Conservation (phyloP, 2,888 invertebrate genomes). For the Zaprionus lineosus region DNA sequence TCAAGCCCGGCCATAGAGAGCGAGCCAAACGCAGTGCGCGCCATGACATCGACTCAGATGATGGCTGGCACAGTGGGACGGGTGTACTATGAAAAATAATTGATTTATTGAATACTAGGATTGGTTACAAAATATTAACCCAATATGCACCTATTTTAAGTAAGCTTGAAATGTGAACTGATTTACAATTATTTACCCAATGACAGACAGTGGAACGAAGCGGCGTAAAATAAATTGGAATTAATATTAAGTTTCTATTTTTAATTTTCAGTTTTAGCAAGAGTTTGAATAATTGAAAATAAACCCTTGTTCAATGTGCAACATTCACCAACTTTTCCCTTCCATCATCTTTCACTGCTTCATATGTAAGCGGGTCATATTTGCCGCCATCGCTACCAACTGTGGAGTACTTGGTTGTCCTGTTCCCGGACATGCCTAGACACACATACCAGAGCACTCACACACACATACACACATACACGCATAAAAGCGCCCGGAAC, state of each 20-base stretch:
- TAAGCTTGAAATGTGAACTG: too few relatives aligned
- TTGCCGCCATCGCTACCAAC: slow-evolving; percentile 47
- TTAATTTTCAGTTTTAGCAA: too few relatives aligned
- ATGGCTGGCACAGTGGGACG: slow-evolving; percentile 2
- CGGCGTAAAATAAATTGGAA: too few relatives aligned
- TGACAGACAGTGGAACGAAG: too few relatives aligned
- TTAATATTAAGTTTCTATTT: too few relatives aligned
- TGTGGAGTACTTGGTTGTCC: slow-evolving; percentile 8
- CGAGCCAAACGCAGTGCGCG: slow-evolving; percentile 26
- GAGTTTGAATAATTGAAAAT: too few relatives aligned
- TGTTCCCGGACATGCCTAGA: not conserved
- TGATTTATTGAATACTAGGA: not conserved
- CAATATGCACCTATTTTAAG: too few relatives aligned
- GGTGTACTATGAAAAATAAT: not conserved
- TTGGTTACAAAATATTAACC: too few relatives aligned
- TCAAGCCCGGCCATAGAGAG: slow-evolving; percentile 28
- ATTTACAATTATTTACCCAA: too few relatives aligned
- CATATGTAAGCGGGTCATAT: slow-evolving; percentile 69
- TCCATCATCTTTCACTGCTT: too few relatives aligned
- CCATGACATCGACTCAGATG: slow-evolving; percentile 48
- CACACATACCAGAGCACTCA: not conserved
- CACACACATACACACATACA: not conserved
- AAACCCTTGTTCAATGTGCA: slow-evolving; percentile 43
- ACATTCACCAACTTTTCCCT: slow-evolving; percentile 18
- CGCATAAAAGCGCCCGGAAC: not conserved